A percentile compares a stretch with the other conserved stretches of the same genome.
phyloP scores from a whole-genome alignment of 2,797 vertebrate species.

The Enteromius thamalakanensis region DNA sequence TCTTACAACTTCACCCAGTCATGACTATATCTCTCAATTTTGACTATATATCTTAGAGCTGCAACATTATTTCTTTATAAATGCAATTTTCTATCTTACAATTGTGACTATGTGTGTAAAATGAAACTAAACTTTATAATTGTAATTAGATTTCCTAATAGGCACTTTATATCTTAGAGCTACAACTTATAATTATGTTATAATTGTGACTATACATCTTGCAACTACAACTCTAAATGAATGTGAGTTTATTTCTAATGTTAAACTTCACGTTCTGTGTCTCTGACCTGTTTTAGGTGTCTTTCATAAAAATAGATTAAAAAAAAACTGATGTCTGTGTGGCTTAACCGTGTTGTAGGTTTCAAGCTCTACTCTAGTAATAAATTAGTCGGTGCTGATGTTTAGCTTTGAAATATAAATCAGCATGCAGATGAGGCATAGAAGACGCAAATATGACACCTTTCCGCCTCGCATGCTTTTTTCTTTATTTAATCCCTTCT shows the following conservation, averaged over 20 bases:
- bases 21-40: neutral
- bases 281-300: neutral
- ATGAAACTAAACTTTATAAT: neutral
- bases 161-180: neutral
- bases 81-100: neutral
- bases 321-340: too few species aligned
- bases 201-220: neutral
- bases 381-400: conserved; percentile 9
- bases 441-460: conserved; percentile 41
- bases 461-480: conserved; percentile 27
- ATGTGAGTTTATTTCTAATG: neutral
- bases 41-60: neutral
- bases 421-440: conserved; percentile 22
- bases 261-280: neutral
- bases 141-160: neutral
- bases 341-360: neutral
- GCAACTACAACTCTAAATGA: neutral
- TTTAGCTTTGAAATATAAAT: conserved; percentile 25
- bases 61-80: neutral
- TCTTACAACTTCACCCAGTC: neutral
- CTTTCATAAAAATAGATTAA: neutral
- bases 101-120: neutral
- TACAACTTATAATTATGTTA: neutral
- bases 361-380: neutral
- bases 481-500: conserved; percentile 37